A percentile compares a stretch with the other conserved stretches of the same genome.
Conservation (phyloP, 2,113 vertebrate species). For the Caloenas nicobarica region DNA sequence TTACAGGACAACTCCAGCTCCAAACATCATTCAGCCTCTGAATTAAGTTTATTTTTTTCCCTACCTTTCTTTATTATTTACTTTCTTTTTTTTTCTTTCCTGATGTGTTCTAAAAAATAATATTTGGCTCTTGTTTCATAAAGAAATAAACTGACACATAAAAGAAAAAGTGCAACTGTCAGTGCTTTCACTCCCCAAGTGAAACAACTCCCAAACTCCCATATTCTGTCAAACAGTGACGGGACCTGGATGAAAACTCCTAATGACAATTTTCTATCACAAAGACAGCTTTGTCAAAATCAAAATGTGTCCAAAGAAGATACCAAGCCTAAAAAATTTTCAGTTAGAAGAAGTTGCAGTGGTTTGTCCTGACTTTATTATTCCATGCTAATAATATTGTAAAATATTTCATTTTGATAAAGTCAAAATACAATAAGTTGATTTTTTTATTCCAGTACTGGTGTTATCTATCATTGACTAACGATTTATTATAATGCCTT, state of each 20-base stretch:
- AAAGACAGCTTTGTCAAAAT: not conserved
- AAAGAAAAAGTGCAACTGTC: rapidly evolving
- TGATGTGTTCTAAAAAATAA: not conserved
- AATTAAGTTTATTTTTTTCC: not conserved
- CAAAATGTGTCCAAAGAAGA: not conserved
- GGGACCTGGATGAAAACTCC: not conserved
- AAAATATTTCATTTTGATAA: not conserved
- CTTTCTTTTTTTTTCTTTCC: not conserved
- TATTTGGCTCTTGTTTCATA: not conserved
- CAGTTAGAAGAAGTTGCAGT: not conserved
- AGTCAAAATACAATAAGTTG: not conserved
- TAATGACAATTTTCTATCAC: not conserved
- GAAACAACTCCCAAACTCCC: not conserved
- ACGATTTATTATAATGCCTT: not conserved
- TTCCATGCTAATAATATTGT: not conserved
- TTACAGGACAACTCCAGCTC: not conserved
- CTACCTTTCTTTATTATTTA: not conserved
- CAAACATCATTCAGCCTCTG: not conserved
- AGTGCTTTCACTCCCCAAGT: not conserved
- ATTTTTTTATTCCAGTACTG: not conserved
- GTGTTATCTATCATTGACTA: not conserved
- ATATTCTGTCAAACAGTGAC: not conserved
- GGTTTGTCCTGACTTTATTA: not conserved
- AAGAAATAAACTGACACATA: not conserved
- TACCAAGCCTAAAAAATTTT: not conserved